Conservation (phyloP, 2,113 vertebrate genomes). For the Rhea pennata region DNA sequence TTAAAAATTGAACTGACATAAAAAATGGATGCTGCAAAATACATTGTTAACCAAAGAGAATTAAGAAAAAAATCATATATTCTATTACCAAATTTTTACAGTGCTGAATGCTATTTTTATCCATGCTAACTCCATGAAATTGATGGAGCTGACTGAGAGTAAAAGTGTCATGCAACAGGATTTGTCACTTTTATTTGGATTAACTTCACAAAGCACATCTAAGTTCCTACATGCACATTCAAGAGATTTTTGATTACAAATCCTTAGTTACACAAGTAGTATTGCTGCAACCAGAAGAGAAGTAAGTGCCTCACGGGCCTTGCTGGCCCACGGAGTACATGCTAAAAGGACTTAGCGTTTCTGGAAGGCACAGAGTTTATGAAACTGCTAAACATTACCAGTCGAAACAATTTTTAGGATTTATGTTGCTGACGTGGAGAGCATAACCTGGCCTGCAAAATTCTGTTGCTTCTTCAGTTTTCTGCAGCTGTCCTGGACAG, state of each 20-base stretch:
- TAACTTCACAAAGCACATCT: neutral
- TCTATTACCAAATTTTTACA: neutral
- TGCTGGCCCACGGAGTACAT: neutral
- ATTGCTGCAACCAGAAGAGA: neutral
- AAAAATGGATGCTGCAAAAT: neutral
- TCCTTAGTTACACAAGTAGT: neutral
- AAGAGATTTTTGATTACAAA: neutral
- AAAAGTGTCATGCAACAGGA: neutral
- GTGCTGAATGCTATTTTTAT: neutral
- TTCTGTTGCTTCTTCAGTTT: constrained; percentile 9
- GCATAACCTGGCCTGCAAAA: neutral
- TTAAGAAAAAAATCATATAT: neutral
- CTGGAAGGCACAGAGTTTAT: neutral
- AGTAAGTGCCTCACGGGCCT: neutral
- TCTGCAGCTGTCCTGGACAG: constrained; percentile 46
- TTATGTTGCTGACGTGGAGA: neutral
- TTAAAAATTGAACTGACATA: neutral
- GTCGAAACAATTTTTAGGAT: neutral
- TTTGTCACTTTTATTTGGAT: neutral
- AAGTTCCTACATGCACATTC: neutral
- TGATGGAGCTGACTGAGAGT: neutral
- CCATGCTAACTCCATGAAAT: neutral
- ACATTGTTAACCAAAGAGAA: neutral
- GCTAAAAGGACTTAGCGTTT: neutral
- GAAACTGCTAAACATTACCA: neutral